Conservation (phyloP, 2,797 vertebrate genomes). For the Notolepis coatsorum region DNA sequence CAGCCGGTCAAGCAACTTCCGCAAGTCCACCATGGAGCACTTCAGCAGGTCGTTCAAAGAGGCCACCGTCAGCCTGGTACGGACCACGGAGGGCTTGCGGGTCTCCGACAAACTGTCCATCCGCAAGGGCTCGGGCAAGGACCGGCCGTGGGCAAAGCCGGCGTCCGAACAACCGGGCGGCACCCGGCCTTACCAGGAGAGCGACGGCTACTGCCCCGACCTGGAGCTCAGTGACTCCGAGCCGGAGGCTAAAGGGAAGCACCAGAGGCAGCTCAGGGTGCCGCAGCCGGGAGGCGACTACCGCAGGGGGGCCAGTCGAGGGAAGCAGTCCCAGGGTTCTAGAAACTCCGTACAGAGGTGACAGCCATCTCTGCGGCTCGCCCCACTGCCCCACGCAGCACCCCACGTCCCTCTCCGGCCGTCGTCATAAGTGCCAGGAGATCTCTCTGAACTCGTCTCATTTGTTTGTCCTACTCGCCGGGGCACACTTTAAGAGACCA, state of each 20-base stretch:
- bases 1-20: constrained; percentile 67
- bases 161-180: constrained; percentile 76
- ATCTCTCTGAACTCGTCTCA: constrained; percentile 18
- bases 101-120: constrained; percentile 87
- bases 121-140: constrained; percentile 83
- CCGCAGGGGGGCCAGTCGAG: constrained; percentile 74
- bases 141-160: constrained; percentile 87
- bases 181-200: constrained; percentile 87
- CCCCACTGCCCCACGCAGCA: constrained; percentile 26
- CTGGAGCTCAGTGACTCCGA: constrained; percentile 97
- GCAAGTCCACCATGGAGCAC: constrained; percentile 90
- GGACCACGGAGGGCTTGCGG: constrained; percentile 89
- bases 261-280: constrained; percentile 70
- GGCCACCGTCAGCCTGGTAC: constrained; percentile 90
- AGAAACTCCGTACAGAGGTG: constrained; percentile 92
- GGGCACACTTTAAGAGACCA: constrained; percentile 31
- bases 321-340: constrained; percentile 85
- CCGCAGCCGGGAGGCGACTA: constrained; percentile 80
- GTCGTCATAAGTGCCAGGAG: constrained; percentile 53
- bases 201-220: constrained; percentile 96
- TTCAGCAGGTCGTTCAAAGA: constrained; percentile 93
- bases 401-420: constrained; percentile 16
- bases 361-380: constrained; percentile 68
- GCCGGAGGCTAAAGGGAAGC: constrained; percentile 89
- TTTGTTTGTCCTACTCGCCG: neutral